Conservation (phyloP, 1,140 invertebrate genomes). For the Colletes latitarsis region DNA sequence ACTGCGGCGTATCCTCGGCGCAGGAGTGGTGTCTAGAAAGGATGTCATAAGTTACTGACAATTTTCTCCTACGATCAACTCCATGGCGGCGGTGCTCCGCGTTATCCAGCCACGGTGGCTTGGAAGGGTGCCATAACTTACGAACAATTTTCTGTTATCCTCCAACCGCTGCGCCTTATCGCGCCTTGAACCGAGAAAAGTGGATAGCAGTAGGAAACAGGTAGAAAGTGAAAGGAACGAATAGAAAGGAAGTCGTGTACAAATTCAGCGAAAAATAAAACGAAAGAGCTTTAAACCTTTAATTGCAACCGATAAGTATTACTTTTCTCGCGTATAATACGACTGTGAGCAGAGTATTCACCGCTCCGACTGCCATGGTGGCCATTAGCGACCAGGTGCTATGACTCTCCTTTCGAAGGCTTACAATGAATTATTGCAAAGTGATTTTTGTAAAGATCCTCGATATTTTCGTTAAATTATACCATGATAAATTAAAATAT, state of each 20-base stretch:
- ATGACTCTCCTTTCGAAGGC: too few species aligned
- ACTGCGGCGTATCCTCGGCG: slow-evolving; percentile 3
- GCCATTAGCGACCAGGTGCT: too few species aligned
- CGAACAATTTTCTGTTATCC: slow-evolving; percentile 22
- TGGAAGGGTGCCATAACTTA: background rate
- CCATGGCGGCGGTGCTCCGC: background rate
- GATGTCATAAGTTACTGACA: slow-evolving; percentile 38
- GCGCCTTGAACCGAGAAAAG: background rate
- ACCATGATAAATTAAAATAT: too few species aligned
- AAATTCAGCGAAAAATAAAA: background rate
- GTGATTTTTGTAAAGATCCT: too few species aligned
- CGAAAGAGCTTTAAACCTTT: too few species aligned
- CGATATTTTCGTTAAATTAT: too few species aligned
- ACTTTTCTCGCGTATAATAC: background rate
- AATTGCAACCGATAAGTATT: background rate
- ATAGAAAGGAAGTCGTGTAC: background rate
- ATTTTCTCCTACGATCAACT: slow-evolving; percentile 12
- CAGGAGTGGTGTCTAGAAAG: slow-evolving; percentile 25
- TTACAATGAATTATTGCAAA: too few species aligned
- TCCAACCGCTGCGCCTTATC: background rate
- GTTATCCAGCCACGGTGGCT: background rate
- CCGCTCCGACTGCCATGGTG: too few species aligned
- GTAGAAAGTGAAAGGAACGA: slow-evolving; percentile 29
- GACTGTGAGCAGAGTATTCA: too few species aligned
- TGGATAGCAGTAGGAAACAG: background rate